Evolutionary conservation across 2,888 invertebrate genomes (phyloP).

Genomic region (Drosophila pseudotalamancana): DNA sequence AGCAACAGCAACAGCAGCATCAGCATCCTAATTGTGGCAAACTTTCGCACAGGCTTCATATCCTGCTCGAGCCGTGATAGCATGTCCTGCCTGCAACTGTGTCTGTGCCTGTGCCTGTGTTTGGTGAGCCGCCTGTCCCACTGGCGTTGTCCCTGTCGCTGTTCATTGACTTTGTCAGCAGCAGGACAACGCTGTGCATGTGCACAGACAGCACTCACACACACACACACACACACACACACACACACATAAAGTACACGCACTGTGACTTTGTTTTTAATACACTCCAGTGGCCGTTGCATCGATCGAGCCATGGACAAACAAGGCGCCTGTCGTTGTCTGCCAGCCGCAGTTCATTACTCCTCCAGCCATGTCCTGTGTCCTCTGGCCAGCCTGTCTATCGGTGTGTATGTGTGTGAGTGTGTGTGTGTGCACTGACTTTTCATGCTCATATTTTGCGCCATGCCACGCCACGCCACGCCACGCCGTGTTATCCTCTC

Average conservation of each 20-base stretch:
- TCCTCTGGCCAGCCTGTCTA: background rate
- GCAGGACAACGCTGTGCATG: constrained; percentile 37
- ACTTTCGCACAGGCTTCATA: constrained; percentile 71
- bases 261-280: constrained; percentile 77
- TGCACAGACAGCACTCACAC: constrained; percentile 38
- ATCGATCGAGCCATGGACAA: constrained; percentile 72
- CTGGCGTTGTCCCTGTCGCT: constrained; percentile 54
- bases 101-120: constrained; percentile 35
- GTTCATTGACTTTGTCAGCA: constrained; percentile 76
- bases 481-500: constrained; percentile 50
- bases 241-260: constrained; percentile 38
- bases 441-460: constrained; percentile 63
- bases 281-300: constrained; percentile 71
- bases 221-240: constrained; percentile 14
- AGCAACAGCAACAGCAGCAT: constrained; percentile 5
- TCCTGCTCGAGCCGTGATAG: constrained; percentile 54
- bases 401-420: background rate
- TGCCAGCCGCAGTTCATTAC: constrained; percentile 71
- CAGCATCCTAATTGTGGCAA: constrained; percentile 75
- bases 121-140: constrained; percentile 51
- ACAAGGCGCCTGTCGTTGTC: constrained; percentile 61
- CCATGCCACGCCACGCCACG: constrained; percentile 19
- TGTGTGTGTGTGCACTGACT: constrained; percentile 42
- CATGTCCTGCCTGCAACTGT: constrained; percentile 1
- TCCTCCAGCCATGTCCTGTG: constrained; percentile 62